A percentile compares a stretch with the other conserved stretches of the same genome.
These are phyloP conservation scores for Drosophila merina DNA, from an alignment of 2,888 invertebrate genomes.

Conservation along the genomic window DNA sequence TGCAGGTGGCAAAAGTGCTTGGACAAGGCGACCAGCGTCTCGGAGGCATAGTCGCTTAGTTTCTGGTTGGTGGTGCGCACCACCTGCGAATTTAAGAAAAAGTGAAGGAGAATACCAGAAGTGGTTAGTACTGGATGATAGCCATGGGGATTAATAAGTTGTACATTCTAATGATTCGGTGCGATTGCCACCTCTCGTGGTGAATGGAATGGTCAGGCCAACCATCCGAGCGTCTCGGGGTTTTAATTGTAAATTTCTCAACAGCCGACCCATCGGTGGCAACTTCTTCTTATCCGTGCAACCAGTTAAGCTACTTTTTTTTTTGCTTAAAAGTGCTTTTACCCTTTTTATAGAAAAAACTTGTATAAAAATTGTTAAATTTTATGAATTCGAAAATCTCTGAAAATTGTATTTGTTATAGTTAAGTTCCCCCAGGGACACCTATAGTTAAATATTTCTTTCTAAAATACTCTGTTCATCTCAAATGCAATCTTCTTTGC, in stretches of 20 bases:
- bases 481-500: constrained; percentile 22
- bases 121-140: constrained; percentile 25
- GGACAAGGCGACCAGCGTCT: constrained; percentile 68
- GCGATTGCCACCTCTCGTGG: constrained; percentile 34
- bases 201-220: constrained; percentile 46
- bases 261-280: constrained; percentile 41
- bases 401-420: too few species aligned
- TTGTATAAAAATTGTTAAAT: too few species aligned
- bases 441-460: neutral
- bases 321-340: neutral
- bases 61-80: constrained; percentile 69
- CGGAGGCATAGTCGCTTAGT: constrained; percentile 70
- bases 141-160: constrained; percentile 56
- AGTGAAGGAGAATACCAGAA: constrained; percentile 5
- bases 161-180: constrained; percentile 41
- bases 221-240: constrained; percentile 43
- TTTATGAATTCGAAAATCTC: too few species aligned
- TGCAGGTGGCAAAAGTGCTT: constrained; percentile 79
- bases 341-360: neutral
- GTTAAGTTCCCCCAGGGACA: neutral
- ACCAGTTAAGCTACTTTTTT: neutral
- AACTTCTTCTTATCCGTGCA: constrained; percentile 45
- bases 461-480: neutral
- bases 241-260: constrained; percentile 69
- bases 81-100: constrained; percentile 61